Evolutionary conservation across 1,140 invertebrate species (phyloP), one percentile per base, ranked within the genome.

Genomic region (Drosophila simulans): DNA sequence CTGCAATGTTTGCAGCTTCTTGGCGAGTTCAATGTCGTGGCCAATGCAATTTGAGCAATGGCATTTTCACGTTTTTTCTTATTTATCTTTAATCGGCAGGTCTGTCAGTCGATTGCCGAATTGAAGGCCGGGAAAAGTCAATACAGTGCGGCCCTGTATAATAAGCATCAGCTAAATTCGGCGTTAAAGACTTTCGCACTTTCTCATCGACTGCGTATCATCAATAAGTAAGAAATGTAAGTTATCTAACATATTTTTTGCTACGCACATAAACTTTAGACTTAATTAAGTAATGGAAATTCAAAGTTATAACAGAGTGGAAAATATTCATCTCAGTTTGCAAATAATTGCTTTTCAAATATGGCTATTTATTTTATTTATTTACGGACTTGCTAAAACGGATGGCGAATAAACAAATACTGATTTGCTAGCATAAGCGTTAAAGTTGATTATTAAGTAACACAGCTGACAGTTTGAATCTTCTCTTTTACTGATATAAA

Each of bases 1-100:
- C 4, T 72, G 39, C 37, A 57, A 59, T 52, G 66, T 58, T 74
- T 54, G 48, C 51, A 54, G 58, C 22, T 63, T 65, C 12, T 56
- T 34, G 39, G 35, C 15, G 60, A 76, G 73, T 75, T 76, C 73
- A 76, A 75, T 66, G 52, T 66, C 40, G 59, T 48, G 20, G 34
- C 17, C 48, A 65, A 46, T 48, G 52, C 51, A 74, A 55, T 65
- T 57, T 58, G 40, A 76, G 40, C 48, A 49, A 53, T 53, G 53
- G 22, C 31, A 27, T 40, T 72, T 39, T 54, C 57, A 27, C 35
- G 0, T 12, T 51, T 57, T 42, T 75, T 42, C 40, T 55, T 63
- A 51, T 75, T 74, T 75, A 56, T 46, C 53, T 74, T 45, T 46
- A 65, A 74, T 56, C 35, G 20, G 39, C 42, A 62, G 39, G 52